Evolutionary conservation across 2,888 invertebrate genomes (phyloP).

Genomic region (Opisthograptis luteolata): DNA sequence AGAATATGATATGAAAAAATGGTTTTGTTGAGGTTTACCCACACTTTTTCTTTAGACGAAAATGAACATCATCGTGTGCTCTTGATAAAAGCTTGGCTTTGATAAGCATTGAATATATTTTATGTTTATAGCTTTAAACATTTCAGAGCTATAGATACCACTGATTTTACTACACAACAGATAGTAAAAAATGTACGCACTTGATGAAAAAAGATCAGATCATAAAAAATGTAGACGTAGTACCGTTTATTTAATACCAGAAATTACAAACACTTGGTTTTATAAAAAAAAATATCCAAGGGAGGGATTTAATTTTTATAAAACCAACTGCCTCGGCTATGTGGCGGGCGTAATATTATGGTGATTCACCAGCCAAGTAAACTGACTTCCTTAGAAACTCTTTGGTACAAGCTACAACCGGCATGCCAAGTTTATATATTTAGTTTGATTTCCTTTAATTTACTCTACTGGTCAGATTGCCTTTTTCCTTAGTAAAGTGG

Average conservation of each 20-base stretch:
- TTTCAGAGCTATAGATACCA: no score
- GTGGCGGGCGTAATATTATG: conserved; percentile 13
- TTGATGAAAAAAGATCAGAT: no score
- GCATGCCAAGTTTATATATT: not conserved
- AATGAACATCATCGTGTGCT: conserved; percentile 20
- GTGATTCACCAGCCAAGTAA: conserved; percentile 15
- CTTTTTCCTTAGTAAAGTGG: not conserved
- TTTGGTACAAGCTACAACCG: conserved; percentile 4
- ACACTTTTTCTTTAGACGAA: conserved; percentile 24
- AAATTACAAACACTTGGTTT: no score
- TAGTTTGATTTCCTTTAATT: not conserved
- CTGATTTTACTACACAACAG: no score
- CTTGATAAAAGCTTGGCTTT: conserved; percentile 24
- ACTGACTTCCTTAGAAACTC: conserved; percentile 3
- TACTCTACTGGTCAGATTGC: no score
- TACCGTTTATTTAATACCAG: no score
- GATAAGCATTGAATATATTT: conserved; percentile 13
- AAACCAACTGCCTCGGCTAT: not conserved
- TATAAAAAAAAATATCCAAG: no score
- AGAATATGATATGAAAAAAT: conserved; percentile 37
- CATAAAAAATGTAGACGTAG: no score
- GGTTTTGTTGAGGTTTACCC: conserved; percentile 28
- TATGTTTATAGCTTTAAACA: not conserved
- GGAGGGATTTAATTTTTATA: no score
- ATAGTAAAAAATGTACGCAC: no score